phyloP scores from a whole-genome alignment of 30 jellyfish, hydroid and myxozoan species.

The Rhopilema esculentum region DNA sequence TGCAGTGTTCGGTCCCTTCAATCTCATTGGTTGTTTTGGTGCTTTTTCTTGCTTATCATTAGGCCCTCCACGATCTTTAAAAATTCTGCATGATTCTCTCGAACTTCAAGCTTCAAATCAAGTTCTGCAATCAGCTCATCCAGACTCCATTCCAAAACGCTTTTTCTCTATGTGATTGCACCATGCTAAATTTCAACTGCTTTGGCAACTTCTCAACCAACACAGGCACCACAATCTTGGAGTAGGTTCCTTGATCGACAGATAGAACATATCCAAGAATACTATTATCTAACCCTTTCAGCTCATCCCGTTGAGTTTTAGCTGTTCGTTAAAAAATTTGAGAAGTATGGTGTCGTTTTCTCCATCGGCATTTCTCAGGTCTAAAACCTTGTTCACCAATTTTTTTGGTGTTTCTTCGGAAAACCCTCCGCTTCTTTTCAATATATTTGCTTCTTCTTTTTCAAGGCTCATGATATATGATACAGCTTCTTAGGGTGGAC shows the following conservation, averaged over 20 bases:
- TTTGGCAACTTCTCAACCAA: conserved; percentile 28
- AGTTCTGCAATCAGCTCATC: conserved; percentile 21
- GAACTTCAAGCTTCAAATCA: conserved; percentile 23
- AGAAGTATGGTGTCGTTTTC: conserved; percentile 6
- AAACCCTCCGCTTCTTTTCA: background rate
- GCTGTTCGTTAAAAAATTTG: background rate
- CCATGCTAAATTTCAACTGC: background rate
- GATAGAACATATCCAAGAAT: background rate
- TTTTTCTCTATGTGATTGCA: background rate
- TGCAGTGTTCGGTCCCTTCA: background rate
- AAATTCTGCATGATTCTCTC: conserved; percentile 3
- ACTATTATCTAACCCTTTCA: background rate
- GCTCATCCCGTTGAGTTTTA: background rate
- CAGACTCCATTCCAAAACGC: conserved; percentile 13
- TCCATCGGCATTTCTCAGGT: conserved; percentile 17
- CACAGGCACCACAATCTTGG: conserved; percentile 15
- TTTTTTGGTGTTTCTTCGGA: background rate
- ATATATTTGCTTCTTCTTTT: background rate
- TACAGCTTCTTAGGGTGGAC: conserved; percentile 16
- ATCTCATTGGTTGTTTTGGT: background rate
- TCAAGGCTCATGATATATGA: conserved; percentile 8
- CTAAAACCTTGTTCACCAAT: conserved; percentile 10
- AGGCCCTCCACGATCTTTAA: background rate
- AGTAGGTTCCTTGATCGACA: conserved; percentile 19
- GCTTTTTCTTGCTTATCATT: background rate